A percentile compares a stretch with the other conserved stretches of the same genome.
Conservation (phyloP, 2,888 invertebrate genomes). For the Tachina grossa region DNA sequence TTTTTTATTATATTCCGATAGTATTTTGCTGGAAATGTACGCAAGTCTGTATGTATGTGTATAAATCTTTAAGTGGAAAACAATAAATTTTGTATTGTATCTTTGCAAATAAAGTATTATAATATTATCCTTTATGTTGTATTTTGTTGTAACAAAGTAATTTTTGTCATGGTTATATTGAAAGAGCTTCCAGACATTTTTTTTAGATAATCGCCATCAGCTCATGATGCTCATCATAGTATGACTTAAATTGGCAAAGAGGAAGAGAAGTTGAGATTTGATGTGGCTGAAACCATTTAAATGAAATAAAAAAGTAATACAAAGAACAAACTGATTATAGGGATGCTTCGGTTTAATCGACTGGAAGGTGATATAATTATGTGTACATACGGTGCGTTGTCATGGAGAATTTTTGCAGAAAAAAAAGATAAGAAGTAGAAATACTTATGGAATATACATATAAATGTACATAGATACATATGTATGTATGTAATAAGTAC, state of each 20-base stretch:
- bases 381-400: constrained; percentile 62
- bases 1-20: too few species aligned
- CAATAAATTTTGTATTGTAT: neutral
- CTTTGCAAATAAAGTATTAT: constrained; percentile 45
- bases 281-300: constrained; percentile 56
- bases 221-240: constrained; percentile 30
- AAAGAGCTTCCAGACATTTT: constrained; percentile 67
- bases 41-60: too few species aligned
- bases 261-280: constrained; percentile 32
- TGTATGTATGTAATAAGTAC: too few species aligned
- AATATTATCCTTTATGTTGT: constrained; percentile 48
- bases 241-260: constrained; percentile 43
- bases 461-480: neutral
- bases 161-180: constrained; percentile 78
- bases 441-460: neutral
- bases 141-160: constrained; percentile 65
- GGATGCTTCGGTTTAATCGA: constrained; percentile 79
- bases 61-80: neutral
- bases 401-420: constrained; percentile 1
- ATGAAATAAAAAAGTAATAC: constrained; percentile 32
- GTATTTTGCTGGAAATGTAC: too few species aligned
- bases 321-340: constrained; percentile 61
- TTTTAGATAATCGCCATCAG: constrained; percentile 72
- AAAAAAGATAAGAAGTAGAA: neutral
- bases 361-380: constrained; percentile 83